Evolutionary conservation across 2,113 vertebrate genomes (phyloP).

Genomic region (Macrotus californicus): DNA sequence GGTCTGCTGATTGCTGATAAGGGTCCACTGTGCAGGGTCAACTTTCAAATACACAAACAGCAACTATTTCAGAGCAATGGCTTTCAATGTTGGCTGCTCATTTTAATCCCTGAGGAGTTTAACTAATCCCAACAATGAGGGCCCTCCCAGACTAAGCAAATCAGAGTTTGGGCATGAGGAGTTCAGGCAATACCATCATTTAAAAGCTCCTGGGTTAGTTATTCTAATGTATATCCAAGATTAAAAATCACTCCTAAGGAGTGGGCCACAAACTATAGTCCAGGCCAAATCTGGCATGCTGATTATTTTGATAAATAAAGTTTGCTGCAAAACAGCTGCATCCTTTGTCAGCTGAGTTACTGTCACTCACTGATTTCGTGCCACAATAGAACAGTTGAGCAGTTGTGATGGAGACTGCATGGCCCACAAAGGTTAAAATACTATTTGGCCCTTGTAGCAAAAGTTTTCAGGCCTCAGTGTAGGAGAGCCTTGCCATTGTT

Average conservation of each 20-base stretch:
- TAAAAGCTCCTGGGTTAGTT: background rate
- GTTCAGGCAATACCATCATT: background rate
- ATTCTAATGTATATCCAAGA: background rate
- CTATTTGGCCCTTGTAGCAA: background rate
- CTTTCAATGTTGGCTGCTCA: background rate
- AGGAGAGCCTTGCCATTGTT: background rate
- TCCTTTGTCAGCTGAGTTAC: background rate
- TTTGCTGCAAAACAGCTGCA: background rate
- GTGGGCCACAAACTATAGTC: background rate
- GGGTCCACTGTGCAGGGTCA: background rate
- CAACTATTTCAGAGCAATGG: background rate
- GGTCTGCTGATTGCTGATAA: slow-evolving; percentile 54
- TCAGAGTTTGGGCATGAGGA: background rate
- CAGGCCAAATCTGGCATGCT: background rate
- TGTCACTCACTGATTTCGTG: background rate
- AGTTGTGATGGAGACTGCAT: background rate
- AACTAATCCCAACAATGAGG: background rate
- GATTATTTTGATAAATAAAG: background rate
- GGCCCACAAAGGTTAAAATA: background rate
- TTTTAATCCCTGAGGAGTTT: background rate
- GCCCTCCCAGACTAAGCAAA: background rate
- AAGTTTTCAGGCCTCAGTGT: background rate
- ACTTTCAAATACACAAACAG: slow-evolving; percentile 29
- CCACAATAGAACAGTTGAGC: background rate
- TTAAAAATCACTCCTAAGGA: background rate